phyloP scores from a whole-genome alignment of 2,797 vertebrate species.

The Notamacropus eugenii region DNA sequence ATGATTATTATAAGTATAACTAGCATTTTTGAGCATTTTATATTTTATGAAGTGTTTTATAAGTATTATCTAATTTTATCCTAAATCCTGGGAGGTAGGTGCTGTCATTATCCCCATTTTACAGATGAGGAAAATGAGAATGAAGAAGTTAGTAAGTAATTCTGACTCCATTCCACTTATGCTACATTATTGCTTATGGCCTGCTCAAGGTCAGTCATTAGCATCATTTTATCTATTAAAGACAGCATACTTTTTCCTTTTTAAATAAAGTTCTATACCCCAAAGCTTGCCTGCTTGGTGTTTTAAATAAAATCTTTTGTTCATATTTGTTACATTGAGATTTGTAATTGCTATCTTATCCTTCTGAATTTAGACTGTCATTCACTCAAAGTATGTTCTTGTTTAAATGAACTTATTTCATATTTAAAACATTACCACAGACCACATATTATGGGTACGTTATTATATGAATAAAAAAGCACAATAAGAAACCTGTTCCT shows the following conservation, averaged over 20 bases:
- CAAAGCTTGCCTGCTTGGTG: neutral
- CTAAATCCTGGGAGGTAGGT: neutral
- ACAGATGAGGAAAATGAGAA: neutral
- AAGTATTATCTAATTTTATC: neutral
- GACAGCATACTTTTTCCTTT: neutral
- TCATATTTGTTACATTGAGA: neutral
- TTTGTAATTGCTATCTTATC: slow-evolving; percentile 9
- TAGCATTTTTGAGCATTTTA: neutral
- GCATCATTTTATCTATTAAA: neutral
- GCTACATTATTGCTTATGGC: neutral
- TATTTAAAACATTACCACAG: slow-evolving; percentile 8
- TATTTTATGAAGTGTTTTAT: neutral
- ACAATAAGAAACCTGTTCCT: neutral
- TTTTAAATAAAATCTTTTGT: neutral
- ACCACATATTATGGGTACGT: neutral
- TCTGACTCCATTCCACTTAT: neutral
- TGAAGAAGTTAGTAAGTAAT: neutral
- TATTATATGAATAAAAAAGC: neutral
- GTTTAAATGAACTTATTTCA: neutral
- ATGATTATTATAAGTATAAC: neutral
- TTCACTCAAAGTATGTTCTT: neutral
- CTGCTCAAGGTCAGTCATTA: neutral
- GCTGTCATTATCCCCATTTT: neutral
- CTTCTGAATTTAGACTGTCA: slow-evolving; percentile 8
- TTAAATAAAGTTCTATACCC: neutral